Percentiles rank a stretch among this genome's conserved stretches.
These are phyloP conservation scores for Biston betularia DNA, from an alignment of 2,888 invertebrate genomes.

Conservation along the genomic window DNA sequence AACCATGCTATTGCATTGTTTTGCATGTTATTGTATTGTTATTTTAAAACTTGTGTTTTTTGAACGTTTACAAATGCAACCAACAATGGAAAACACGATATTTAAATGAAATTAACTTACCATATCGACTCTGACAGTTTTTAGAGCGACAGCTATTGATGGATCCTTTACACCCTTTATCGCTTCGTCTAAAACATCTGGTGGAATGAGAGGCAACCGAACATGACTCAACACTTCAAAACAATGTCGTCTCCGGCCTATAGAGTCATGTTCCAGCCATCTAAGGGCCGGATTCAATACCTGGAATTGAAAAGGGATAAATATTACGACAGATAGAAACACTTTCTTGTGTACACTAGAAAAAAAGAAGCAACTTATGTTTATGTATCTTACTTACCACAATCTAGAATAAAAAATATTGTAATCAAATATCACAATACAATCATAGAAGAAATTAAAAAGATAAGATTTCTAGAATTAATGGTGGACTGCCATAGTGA, in stretches of 20 bases:
- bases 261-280: conserved; percentile 94
- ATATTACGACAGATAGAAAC: too few relatives aligned
- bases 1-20: too few relatives aligned
- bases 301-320: conserved; percentile 63
- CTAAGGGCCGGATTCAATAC: conserved; percentile 94
- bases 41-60: too few relatives aligned
- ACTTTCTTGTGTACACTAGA: neutral
- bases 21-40: too few relatives aligned
- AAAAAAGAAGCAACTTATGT: too few relatives aligned
- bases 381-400: too few relatives aligned
- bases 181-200: conserved; percentile 91
- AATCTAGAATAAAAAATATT: too few relatives aligned
- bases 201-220: conserved; percentile 93
- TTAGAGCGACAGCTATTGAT: conserved; percentile 92
- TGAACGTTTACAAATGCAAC: too few relatives aligned
- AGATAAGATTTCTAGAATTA: too few relatives aligned
- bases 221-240: conserved; percentile 94
- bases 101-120: conserved; percentile 58
- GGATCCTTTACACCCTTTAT: conserved; percentile 92
- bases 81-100: too few relatives aligned
- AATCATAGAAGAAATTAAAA: too few relatives aligned
- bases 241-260: conserved; percentile 91
- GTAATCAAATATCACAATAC: neutral
- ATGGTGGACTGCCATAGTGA: too few relatives aligned
- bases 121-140: conserved; percentile 92